Evolutionary conservation across 2,888 invertebrate species (phyloP).

Genomic region (Thecocarcelia acutangulata): DNA sequence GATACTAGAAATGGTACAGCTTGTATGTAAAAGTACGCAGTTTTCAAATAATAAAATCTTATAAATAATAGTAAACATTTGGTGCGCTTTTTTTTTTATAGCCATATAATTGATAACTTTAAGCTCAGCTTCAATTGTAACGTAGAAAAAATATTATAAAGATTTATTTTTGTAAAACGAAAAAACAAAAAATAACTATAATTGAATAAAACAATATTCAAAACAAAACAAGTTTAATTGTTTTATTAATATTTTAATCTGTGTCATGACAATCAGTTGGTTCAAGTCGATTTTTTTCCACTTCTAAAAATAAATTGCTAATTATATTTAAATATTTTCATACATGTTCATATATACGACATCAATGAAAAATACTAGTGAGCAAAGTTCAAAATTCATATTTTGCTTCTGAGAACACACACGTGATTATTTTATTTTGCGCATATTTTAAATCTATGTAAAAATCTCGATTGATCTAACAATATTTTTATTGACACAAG

Average conservation of each 20-base stretch:
- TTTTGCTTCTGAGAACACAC: background rate
- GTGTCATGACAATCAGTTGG: conserved; percentile 26
- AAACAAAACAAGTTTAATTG: background rate
- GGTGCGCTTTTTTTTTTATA: no score
- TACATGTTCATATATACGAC: background rate
- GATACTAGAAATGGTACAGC: conserved; percentile 18
- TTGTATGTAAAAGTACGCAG: background rate
- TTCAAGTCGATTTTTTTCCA: background rate
- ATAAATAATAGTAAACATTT: no score
- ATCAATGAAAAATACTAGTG: background rate
- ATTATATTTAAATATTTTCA: no score
- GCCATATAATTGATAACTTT: no score
- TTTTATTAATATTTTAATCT: conserved; percentile 8
- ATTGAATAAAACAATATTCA: conserved; percentile 3
- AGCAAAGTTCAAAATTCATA: background rate
- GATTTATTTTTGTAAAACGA: background rate
- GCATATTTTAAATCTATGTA: no score
- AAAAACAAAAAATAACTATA: background rate
- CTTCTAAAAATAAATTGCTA: no score
- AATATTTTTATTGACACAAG: no score
- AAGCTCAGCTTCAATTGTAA: no score
- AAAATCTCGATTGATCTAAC: no score
- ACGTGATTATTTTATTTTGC: no score
- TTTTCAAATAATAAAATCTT: no score
- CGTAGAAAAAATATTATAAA: no score